These are phyloP conservation scores for Tachuris rubrigastra DNA, from an alignment of 2,113 vertebrate species.

Conservation along the genomic window DNA sequence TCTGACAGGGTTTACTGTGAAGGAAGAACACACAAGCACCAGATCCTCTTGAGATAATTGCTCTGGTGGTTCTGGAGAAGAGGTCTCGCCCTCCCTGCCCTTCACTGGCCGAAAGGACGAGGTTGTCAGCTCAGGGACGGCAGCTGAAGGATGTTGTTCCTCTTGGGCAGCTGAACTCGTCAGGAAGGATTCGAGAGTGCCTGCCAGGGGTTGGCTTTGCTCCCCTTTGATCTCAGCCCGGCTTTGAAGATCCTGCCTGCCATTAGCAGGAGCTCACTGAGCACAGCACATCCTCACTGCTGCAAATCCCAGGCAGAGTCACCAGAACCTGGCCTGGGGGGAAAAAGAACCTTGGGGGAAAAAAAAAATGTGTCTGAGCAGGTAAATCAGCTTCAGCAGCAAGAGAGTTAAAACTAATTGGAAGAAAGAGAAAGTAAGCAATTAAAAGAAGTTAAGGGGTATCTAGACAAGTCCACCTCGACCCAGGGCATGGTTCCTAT, in stretches of 20 bases:
- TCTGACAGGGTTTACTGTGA: neutral
- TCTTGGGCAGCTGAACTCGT: neutral
- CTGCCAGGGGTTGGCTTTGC: neutral
- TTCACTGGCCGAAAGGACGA: neutral
- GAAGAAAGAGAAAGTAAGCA: neutral
- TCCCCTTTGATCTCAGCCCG: neutral
- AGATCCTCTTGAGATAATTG: neutral
- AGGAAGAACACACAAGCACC: neutral
- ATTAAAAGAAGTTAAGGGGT: neutral
- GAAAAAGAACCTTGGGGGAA: neutral
- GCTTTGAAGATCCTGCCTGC: neutral
- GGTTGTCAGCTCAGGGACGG: neutral
- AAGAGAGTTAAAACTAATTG: neutral
- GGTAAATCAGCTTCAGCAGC: neutral
- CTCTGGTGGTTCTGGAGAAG: neutral
- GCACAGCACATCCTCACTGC: neutral
- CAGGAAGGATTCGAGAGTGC: neutral
- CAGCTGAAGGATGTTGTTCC: neutral
- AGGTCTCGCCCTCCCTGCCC: neutral
- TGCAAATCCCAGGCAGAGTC: neutral
- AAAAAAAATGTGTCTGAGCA: neutral
- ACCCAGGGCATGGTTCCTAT: neutral
- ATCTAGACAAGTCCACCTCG: accelerated
- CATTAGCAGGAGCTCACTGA: neutral
- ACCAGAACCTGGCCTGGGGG: neutral